These are phyloP conservation scores for Nesogale talazaci DNA, from an alignment of 2,113 vertebrate species.

Conservation along the genomic window DNA sequence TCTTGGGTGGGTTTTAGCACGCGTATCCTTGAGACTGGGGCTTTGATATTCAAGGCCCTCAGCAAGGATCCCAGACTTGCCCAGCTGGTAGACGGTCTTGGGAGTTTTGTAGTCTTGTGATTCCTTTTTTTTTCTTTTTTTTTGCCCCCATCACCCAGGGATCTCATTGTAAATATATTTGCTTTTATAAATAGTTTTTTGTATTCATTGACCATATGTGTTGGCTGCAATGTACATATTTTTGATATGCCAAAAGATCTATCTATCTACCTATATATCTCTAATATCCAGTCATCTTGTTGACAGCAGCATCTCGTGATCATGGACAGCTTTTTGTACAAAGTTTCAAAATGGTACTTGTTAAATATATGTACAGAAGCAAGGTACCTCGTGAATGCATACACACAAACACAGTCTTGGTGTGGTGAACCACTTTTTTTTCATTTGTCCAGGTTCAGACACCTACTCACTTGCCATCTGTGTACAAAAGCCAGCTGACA, in stretches of 20 bases:
- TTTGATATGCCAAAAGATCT: constrained; percentile 84
- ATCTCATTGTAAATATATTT: constrained; percentile 86
- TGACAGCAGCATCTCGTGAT: constrained; percentile 77
- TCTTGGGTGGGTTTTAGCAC: constrained; percentile 57
- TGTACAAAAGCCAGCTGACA: constrained; percentile 26
- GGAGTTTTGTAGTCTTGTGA: constrained; percentile 72
- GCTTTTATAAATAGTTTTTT: constrained; percentile 89
- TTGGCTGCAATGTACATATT: constrained; percentile 86
- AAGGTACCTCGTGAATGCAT: constrained; percentile 40
- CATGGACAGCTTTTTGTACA: constrained; percentile 62
- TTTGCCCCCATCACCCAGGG: constrained; percentile 63
- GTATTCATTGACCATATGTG: constrained; percentile 83
- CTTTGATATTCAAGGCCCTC: constrained; percentile 81
- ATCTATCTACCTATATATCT: constrained; percentile 72
- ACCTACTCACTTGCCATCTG: constrained; percentile 30
- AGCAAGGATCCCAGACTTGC: constrained; percentile 58
- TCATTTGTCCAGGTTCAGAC: neutral
- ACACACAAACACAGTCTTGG: constrained; percentile 28
- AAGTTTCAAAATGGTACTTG: constrained; percentile 56
- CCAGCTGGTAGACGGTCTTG: constrained; percentile 65
- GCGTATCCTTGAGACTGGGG: constrained; percentile 55
- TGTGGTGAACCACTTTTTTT: constrained; percentile 47
- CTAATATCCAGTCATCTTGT: constrained; percentile 72
- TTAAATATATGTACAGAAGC: constrained; percentile 60
- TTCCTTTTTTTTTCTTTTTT: constrained; percentile 28